Evolutionary conservation across 2,113 vertebrate genomes (phyloP).

Genomic region (Alexandromys fortis): DNA sequence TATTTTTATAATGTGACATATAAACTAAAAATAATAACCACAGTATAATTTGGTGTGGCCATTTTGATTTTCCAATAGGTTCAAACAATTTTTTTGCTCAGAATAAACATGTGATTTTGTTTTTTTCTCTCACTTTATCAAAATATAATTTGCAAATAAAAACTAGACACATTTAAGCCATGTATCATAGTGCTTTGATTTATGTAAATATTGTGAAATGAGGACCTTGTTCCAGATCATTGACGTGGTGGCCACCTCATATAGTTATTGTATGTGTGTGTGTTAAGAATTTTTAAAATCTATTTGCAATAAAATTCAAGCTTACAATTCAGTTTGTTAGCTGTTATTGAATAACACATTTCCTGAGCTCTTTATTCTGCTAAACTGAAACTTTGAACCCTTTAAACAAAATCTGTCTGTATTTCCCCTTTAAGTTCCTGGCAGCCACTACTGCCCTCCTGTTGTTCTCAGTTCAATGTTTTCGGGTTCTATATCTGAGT

Average conservation of each 20-base stretch:
- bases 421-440: neutral
- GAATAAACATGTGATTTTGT: neutral
- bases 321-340: neutral
- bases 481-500: neutral
- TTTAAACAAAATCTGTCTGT: neutral
- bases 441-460: neutral
- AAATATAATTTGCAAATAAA: neutral
- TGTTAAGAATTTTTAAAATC: neutral
- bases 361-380: neutral
- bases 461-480: neutral
- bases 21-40: neutral
- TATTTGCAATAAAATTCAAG: neutral
- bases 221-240: neutral
- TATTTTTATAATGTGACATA: neutral
- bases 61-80: neutral
- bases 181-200: neutral
- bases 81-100: neutral
- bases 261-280: neutral
- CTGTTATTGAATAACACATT: neutral
- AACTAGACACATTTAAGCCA: no score
- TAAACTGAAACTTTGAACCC: neutral
- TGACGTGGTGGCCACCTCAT: neutral
- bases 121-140: neutral
- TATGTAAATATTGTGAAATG: neutral
- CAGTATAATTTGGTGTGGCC: neutral